Conservation (phyloP, 2,888 invertebrate species). For the Cecidostiba fungosa region DNA sequence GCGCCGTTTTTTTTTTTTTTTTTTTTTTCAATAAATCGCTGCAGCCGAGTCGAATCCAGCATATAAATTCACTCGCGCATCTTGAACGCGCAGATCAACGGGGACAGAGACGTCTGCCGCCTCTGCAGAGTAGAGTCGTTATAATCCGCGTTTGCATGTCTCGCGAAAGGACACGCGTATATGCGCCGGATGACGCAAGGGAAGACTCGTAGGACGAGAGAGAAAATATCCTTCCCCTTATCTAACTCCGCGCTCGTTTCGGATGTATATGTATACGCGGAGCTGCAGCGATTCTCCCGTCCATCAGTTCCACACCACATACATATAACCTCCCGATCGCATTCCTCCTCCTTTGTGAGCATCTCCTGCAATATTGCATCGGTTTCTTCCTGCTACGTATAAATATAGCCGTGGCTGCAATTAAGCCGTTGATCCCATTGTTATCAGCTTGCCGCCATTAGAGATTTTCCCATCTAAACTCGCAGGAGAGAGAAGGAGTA, state of each 20-base stretch:
- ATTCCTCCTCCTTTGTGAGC: slow-evolving; percentile 1
- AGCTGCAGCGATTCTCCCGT: slow-evolving; percentile 43
- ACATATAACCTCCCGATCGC: not conserved
- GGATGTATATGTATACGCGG: not conserved
- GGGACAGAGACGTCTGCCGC: not conserved
- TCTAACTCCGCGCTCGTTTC: slow-evolving; percentile 29
- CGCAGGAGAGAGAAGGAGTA: slow-evolving; percentile 9
- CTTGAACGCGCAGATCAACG: slow-evolving; percentile 20
- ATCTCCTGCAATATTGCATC: slow-evolving; percentile 1
- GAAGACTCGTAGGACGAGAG: not conserved
- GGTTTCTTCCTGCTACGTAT: not conserved
- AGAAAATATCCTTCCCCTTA: not conserved
- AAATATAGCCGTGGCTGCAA: slow-evolving; percentile 8
- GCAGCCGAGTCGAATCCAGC: not conserved
- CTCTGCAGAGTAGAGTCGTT: slow-evolving; percentile 35
- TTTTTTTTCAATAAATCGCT: not conserved
- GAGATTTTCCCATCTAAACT: not conserved
- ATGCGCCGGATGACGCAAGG: slow-evolving; percentile 37
- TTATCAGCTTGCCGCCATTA: no score
- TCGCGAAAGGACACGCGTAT: not conserved
- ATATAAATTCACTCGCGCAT: not conserved
- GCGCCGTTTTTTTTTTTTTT: no score
- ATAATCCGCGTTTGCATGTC: not conserved
- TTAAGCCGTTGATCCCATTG: slow-evolving; percentile 35
- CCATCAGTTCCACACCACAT: slow-evolving; percentile 52